Conservation (phyloP, 2,888 invertebrate species). For the Drepana falcataria region DNA sequence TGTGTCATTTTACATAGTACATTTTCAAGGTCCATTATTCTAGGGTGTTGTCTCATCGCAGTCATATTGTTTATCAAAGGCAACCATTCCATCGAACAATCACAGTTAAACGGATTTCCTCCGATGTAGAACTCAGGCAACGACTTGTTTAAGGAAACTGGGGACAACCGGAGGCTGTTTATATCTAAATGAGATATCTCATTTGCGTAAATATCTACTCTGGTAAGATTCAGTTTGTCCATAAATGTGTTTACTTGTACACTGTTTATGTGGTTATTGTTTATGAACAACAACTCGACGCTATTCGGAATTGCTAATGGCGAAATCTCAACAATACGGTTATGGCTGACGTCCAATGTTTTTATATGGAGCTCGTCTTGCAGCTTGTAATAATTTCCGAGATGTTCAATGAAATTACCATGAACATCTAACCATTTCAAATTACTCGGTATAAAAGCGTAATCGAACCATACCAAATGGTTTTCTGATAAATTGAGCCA, state of each 20-base stretch:
- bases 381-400: conserved; percentile 92
- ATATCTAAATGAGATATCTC: conserved; percentile 90
- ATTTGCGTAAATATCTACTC: conserved; percentile 95
- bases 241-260: conserved; percentile 92
- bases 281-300: conserved; percentile 91
- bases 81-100: conserved; percentile 97
- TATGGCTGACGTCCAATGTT: conserved; percentile 93
- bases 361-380: conserved; percentile 88
- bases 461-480: conserved; percentile 95
- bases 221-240: conserved; percentile 88
- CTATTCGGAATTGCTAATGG: conserved; percentile 92
- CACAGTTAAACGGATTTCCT: conserved; percentile 95
- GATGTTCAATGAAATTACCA: conserved; percentile 90
- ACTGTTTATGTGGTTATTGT: conserved; percentile 90
- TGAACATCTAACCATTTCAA: conserved; percentile 94
- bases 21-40: conserved; percentile 92
- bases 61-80: conserved; percentile 93
- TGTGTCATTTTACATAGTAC: conserved; percentile 92
- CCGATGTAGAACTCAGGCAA: conserved; percentile 94
- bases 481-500: conserved; percentile 95
- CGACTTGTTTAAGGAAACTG: conserved; percentile 84
- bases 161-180: conserved; percentile 87
- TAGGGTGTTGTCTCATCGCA: conserved; percentile 88
- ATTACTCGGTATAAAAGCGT: conserved; percentile 92
- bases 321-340: conserved; percentile 88